phyloP scores from a whole-genome alignment of 30 jellyfish, hydroid and myxozoan genomes.

The Cassiopea andromeda region DNA sequence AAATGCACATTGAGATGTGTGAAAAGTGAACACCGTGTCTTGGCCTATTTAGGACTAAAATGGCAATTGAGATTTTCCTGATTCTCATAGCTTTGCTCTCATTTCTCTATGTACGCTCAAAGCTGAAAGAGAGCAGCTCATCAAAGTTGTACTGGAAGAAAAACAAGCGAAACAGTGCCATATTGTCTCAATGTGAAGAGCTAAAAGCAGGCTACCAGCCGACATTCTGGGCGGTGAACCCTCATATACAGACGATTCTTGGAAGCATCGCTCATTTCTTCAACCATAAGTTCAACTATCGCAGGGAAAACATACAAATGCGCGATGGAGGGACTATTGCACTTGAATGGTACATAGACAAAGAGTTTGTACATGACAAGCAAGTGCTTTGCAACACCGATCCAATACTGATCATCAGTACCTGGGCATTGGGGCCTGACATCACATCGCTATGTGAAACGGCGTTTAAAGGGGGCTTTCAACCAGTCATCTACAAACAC shows the following conservation, averaged over 20 bases:
- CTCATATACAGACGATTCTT: conserved; percentile 68
- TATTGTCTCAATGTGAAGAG: conserved; percentile 28
- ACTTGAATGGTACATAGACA: conserved; percentile 65
- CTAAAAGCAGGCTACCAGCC: conserved; percentile 65
- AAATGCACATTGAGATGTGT: too few relatives aligned
- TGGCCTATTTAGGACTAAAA: background rate
- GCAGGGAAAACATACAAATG: conserved; percentile 62
- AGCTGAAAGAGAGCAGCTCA: conserved; percentile 26
- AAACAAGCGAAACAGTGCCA: conserved; percentile 69
- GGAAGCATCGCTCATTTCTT: conserved; percentile 27
- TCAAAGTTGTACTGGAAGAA: conserved; percentile 67
- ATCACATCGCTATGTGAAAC: conserved; percentile 16
- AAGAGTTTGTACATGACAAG: background rate
- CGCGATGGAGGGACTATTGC: conserved; percentile 71
- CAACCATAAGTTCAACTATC: conserved; percentile 31
- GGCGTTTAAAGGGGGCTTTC: conserved; percentile 49
- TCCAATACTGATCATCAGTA: conserved; percentile 41
- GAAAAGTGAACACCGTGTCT: too few relatives aligned
- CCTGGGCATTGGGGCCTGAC: conserved; percentile 57
- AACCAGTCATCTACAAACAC: conserved; percentile 63
- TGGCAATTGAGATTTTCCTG: conserved; percentile 56
- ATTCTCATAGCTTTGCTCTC: background rate
- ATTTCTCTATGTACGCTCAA: conserved; percentile 26
- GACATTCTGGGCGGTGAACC: conserved; percentile 72
- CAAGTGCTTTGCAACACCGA: conserved; percentile 22